Evolutionary conservation across 2,113 vertebrate species (phyloP), one percentile per base, ranked within the genome.

Genomic region (Ctenomys sociabilis): DNA sequence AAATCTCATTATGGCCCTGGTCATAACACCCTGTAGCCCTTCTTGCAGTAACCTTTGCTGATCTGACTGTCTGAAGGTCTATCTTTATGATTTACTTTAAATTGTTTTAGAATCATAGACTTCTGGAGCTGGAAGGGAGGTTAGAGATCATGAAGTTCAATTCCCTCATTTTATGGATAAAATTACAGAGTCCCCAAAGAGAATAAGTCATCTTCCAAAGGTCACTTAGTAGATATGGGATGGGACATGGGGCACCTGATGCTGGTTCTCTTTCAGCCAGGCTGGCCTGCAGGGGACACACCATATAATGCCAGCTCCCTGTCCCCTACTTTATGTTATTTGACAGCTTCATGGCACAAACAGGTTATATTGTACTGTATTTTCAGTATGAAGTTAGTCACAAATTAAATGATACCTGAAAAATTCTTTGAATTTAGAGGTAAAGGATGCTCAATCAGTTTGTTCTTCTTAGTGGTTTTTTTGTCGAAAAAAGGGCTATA

Each of bases 71-170:
- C 96, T 97, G 93, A 85, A 96, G 90, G 96, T 97, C 95, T 70
- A 19, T 96, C 96, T 96, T 97, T 97, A 96, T 97, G 96, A 97
- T 96, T 97, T 97, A 95, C 89, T 97, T 88, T 97, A 97, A 98
- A 97, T 96, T 97, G 96, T 97, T 98, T 97, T 96, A 97, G 96
- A 98, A 96, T 95, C 95, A 92, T 92, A 96, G 96, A 97, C 96
- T 96, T 96, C 85, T 88, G 66, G 87, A 95, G 94, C 95, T 96
- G 63, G 40, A 94, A 97, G 91, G 94, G 91, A 97, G 95, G 94
- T 97, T 91, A 97, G 96, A 97, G 97, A 97, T 97, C 97, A 97
- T 83, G 88, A 92, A 97, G 96, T 97, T 97, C 97, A 97, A 72
- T 96, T 85, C 90, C 90, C 85, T 98, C 97, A 97, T 97, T 97